Percentiles rank a stretch among this genome's conserved stretches.
Evolutionary conservation across 1,140 invertebrate genomes (phyloP).

Genomic region (Battus philenor): DNA sequence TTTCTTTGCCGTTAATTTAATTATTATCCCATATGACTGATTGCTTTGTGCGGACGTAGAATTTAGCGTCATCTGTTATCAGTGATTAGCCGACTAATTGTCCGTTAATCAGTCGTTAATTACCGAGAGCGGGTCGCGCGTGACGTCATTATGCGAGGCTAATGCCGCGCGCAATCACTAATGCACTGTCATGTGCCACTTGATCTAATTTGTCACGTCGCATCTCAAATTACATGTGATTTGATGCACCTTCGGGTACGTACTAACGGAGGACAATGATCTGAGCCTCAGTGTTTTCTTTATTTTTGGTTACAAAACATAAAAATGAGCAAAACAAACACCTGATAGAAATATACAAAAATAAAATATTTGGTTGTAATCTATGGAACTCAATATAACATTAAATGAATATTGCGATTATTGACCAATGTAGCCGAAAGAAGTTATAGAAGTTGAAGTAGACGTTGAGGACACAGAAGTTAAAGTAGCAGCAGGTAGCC

Average conservation of each 20-base stretch:
- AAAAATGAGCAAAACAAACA: too few species aligned
- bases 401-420: too few species aligned
- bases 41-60: background rate
- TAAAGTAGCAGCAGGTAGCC: too few species aligned
- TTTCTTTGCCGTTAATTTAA: slow-evolving; percentile 2
- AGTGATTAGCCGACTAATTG: slow-evolving; percentile 54
- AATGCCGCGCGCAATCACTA: slow-evolving; percentile 27
- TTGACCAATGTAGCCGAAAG: too few species aligned
- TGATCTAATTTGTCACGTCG: slow-evolving; percentile 44
- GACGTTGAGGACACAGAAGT: too few species aligned
- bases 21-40: background rate
- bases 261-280: background rate
- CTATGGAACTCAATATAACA: too few species aligned
- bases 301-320: too few species aligned
- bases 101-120: slow-evolving; percentile 61
- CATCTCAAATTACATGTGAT: slow-evolving; percentile 5
- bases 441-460: too few species aligned
- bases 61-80: slow-evolving; percentile 40
- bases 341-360: too few species aligned
- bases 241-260: slow-evolving; percentile 9
- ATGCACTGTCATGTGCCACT: slow-evolving; percentile 34
- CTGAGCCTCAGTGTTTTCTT: too few species aligned
- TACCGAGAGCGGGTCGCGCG: slow-evolving; percentile 33
- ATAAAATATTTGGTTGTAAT: too few species aligned
- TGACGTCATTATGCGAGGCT: slow-evolving; percentile 52